Evolutionary conservation across 2,113 vertebrate species (phyloP).

Genomic region (Piliocolobus tephrosceles): DNA sequence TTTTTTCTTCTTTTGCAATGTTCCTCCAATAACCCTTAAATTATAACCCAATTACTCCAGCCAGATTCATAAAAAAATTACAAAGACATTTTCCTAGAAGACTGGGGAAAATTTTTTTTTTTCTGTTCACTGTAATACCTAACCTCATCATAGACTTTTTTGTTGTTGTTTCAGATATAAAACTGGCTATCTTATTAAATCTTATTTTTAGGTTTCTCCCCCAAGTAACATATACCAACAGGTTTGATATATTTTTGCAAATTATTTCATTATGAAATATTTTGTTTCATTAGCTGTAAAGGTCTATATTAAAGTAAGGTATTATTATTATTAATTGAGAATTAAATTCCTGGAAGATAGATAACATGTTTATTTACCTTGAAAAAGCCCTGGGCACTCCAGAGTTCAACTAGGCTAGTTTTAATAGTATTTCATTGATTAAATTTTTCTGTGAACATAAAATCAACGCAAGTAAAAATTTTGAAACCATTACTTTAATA

Average conservation of each 20-base stretch:
- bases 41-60: neutral
- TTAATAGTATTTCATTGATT: neutral
- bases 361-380: neutral
- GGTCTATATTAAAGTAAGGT: neutral
- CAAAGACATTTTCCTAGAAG: neutral
- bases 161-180: neutral
- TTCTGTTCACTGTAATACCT: neutral
- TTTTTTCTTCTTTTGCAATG: neutral
- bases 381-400: neutral
- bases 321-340: neutral
- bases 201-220: neutral
- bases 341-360: neutral
- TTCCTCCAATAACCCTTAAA: neutral
- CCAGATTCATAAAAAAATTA: neutral
- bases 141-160: neutral
- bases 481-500: neutral
- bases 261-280: slow-evolving; percentile 1
- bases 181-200: neutral
- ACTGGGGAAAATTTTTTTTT: neutral
- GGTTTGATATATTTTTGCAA: neutral
- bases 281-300: neutral
- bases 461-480: neutral
- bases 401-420: neutral
- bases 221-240: neutral
- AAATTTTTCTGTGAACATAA: slow-evolving; percentile 5